Evolutionary conservation across 2,888 invertebrate species (phyloP).

Genomic region (Eupeodes latifasciatus): DNA sequence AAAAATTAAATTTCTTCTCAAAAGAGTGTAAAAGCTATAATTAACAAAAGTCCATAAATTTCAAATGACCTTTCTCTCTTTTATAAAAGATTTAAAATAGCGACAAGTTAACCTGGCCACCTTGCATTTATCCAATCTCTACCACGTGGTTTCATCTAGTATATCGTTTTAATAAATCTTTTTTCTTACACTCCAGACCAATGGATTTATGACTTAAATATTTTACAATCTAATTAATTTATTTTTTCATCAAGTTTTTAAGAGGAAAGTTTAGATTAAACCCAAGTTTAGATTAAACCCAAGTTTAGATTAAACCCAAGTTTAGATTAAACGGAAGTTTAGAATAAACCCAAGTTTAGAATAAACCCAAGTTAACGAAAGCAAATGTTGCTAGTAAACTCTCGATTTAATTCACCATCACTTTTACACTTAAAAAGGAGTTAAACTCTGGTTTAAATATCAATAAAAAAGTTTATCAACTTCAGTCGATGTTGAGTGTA

Average conservation of each 20-base stretch:
- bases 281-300: too few relatives aligned
- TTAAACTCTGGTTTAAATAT: too few relatives aligned
- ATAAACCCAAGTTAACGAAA: too few relatives aligned
- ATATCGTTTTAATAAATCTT: neutral
- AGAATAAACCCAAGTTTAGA: too few relatives aligned
- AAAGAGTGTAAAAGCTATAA: conserved; percentile 29
- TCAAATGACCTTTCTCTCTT: conserved; percentile 52
- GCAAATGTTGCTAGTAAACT: too few relatives aligned
- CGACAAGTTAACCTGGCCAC: conserved; percentile 37
- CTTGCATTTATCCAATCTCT: conserved; percentile 46
- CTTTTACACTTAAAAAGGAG: too few relatives aligned
- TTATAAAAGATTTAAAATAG: conserved; percentile 6
- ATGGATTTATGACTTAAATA: neutral
- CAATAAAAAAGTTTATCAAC: neutral
- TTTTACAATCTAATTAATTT: neutral
- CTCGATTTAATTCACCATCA: too few relatives aligned
- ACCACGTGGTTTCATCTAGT: conserved; percentile 41
- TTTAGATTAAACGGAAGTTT: too few relatives aligned
- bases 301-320: too few relatives aligned
- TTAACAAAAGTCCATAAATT: conserved; percentile 39
- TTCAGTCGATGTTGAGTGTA: neutral
- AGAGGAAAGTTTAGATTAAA: too few relatives aligned
- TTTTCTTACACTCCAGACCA: neutral
- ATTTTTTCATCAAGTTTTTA: neutral
- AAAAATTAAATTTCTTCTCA: neutral